Evolutionary conservation across 2,888 invertebrate species (phyloP), one percentile per base, ranked within the genome.

Genomic region (Erpobdella octoculata): DNA sequence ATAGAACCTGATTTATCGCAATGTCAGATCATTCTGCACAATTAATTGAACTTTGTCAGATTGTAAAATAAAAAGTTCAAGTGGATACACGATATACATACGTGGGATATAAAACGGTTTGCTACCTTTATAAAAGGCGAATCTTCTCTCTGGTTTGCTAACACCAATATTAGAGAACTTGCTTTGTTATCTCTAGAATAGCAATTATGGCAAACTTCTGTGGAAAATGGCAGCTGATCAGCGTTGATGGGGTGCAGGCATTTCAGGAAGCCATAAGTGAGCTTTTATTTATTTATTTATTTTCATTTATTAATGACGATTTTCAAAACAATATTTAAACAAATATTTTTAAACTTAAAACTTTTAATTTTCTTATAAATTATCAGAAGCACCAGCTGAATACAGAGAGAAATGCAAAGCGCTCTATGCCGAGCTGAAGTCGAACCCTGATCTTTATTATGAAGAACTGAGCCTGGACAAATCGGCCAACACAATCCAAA

Each of bases 401-500:
- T 71, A 64, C 71, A 71, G 41, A 38, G 64, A 71, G 41, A 62
- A 28, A 21, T 59, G 58, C 25, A 37, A 28, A 4, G 15, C 21
- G 21, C 62, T 71, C 6, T 58, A 33, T 6, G 12, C 25, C 28
- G 62, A 62, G 62, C 37, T 64, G 18, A 71, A 71, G 71, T 21
- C 31, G 4, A 61, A 71, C 9, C 71, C 71, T 15, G 28, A 64
- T n/a, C 21, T 12, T 25, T 71, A 71, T 41, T 12, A 41, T 21
- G 71, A 71, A 9, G 62, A 71, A 48, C 9, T 71, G 41, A 5
- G 28, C 12, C 33, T 64, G 21, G 71, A 71, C 38, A 35, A 62
- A 15, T 33, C 62, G 21, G 41, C 2, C 0, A 59, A 59, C 41
- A 71, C 62, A 5, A 37, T 62, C 48, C 18, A 46, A 6, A 25